These are phyloP conservation scores for Drosophila subquinaria DNA, from an alignment of 2,888 invertebrate species.

Conservation along the genomic window DNA sequence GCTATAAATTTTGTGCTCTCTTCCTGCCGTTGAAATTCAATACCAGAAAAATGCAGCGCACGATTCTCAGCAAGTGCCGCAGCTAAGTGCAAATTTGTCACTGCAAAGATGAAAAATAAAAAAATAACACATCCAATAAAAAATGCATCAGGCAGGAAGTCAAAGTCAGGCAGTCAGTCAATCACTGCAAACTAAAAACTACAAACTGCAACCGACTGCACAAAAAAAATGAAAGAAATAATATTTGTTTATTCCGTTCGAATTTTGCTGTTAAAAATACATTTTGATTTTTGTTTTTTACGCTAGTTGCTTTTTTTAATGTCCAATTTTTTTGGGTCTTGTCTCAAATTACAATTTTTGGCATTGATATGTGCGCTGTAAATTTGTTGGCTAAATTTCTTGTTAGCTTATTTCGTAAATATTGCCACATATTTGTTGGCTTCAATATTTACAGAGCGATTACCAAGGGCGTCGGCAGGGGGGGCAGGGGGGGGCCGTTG, in stretches of 20 bases:
- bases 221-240: slow-evolving; percentile 8
- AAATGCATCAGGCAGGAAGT: slow-evolving; percentile 38
- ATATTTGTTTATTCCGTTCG: slow-evolving; percentile 28
- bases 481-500: no score
- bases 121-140: neutral
- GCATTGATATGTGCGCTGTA: slow-evolving; percentile 41
- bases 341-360: slow-evolving; percentile 45
- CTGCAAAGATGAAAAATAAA: slow-evolving; percentile 29
- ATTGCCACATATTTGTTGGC: slow-evolving; percentile 28
- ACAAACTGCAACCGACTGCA: slow-evolving; percentile 21
- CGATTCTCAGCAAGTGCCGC: slow-evolving; percentile 73
- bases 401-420: slow-evolving; percentile 31
- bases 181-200: slow-evolving; percentile 24
- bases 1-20: slow-evolving; percentile 58
- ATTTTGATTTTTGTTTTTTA: neutral
- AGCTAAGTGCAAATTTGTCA: slow-evolving; percentile 72
- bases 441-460: slow-evolving; percentile 33
- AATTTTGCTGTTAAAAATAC: slow-evolving; percentile 4
- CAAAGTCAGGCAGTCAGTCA: slow-evolving; percentile 45
- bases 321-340: slow-evolving; percentile 11
- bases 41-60: slow-evolving; percentile 68
- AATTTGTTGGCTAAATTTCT: slow-evolving; percentile 38
- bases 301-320: slow-evolving; percentile 20
- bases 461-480: no score
- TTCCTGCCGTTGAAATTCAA: slow-evolving; percentile 64